Base-by-base conservation (phyloP, 64 coral and sea anemone genomes). In the Montipora efflorescens region DNA sequence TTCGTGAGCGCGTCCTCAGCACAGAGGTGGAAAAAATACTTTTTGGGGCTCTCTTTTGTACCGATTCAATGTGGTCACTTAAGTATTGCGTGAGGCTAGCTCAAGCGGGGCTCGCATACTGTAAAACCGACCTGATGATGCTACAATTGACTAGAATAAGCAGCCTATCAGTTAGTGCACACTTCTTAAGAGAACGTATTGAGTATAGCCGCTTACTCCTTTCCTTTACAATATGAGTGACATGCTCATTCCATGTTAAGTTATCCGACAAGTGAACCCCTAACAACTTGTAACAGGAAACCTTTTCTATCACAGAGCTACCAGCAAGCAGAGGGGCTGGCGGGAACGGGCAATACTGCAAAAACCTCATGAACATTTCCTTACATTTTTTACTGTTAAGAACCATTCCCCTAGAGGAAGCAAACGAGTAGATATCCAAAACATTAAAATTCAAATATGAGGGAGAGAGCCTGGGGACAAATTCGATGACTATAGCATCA, bases 331-430 rank as follows among this genome's bases (percentile, higher is more conserved):
- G 18, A 19, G 71, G 13, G 13, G 14, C 9, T 55, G 69, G 72
- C 10, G 47, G 14, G 18, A 50, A 14, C 47, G 14, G 67, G 67
- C n/a, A 71, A 71, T 19, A 20, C 67, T 19, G 15, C 67, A 71
- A 20, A 71, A 71, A 71, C 0, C 57, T 59, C 7, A 0, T 59
- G 0, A 2, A 59, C 57, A 59, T 59, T 0, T 59, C 57, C 57
- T 59, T 59, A 0, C 57, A 59, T 59, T 82, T 82, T 82, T 82
- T 36, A 82, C 79, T 49, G 79, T 82, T 82, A 82, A 82, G 79
- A 82, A 82, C 79, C 79, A 82, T 82, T 82, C 79, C 79, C 79
- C 79, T 82, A 82, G 79, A 82, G 79, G 79, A 82, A 82, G 79
- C 79, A 82, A 82, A 82, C 19, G 48, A 82, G 57, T 4, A 59